These are phyloP conservation scores for Heliconius hermathena DNA, from an alignment of 1,140 invertebrate species.

Conservation along the genomic window DNA sequence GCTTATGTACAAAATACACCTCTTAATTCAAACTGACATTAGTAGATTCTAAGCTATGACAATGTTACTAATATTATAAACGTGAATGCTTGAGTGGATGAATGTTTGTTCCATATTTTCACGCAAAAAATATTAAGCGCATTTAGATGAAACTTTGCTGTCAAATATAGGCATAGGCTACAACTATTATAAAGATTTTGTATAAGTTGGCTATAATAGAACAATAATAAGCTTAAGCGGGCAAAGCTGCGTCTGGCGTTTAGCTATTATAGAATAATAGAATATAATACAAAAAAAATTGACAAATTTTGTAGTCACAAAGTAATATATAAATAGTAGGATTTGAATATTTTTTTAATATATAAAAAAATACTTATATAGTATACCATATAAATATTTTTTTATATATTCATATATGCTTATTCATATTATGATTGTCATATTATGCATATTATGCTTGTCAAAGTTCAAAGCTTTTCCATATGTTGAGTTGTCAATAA, in stretches of 20 bases:
- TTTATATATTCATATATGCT: too few species aligned
- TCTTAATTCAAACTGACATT: slow-evolving; percentile 7
- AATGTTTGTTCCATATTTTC: too few species aligned
- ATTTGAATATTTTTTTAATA: background rate
- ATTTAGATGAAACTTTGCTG: too few species aligned
- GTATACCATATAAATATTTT: background rate
- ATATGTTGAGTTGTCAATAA: background rate
- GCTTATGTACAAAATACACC: slow-evolving; percentile 5
- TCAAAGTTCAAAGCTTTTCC: background rate
- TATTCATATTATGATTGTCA: too few species aligned
- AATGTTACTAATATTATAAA: background rate
- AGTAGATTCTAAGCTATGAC: background rate
- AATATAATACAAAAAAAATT: background rate
- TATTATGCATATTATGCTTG: background rate
- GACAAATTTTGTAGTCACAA: background rate
- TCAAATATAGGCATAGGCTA: too few species aligned
- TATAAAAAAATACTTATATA: background rate
- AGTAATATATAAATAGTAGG: background rate
- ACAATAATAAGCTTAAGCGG: too few species aligned
- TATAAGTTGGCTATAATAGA: too few species aligned
- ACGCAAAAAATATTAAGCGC: too few species aligned
- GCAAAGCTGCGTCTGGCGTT: too few species aligned
- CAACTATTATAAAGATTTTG: too few species aligned
- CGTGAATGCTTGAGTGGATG: too few species aligned
- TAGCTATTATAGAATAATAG: too few species aligned